Evolutionary conservation across 2,888 invertebrate species (phyloP).

Genomic region (Lasioglossum leucozonium): DNA sequence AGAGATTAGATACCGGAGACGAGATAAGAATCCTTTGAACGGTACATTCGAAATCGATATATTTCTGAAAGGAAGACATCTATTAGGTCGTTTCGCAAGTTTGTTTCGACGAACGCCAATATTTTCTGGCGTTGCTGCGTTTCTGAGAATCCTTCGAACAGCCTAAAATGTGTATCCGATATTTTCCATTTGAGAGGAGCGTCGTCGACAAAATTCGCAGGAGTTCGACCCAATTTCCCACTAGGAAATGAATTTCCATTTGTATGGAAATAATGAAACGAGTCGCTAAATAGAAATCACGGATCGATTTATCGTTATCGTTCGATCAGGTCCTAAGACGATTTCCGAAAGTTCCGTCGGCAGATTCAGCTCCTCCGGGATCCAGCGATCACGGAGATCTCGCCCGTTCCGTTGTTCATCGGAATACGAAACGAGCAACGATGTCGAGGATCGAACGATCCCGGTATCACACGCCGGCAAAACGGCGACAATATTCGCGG

Average conservation of each 20-base stretch:
- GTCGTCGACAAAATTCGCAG: too few species aligned
- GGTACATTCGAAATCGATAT: not conserved
- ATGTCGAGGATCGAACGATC: not conserved
- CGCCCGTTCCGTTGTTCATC: not conserved
- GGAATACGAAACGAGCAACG: not conserved
- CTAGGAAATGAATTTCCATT: not conserved
- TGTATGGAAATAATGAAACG: not conserved
- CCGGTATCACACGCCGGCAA: not conserved
- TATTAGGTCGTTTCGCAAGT: not conserved
- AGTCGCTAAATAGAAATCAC: not conserved
- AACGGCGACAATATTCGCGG: slow-evolving; percentile 51
- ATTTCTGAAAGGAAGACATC: not conserved
- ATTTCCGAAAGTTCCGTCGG: not conserved
- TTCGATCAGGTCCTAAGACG: not conserved
- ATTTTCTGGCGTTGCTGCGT: too few species aligned
- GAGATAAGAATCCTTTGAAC: not conserved
- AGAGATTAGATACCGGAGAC: not conserved
- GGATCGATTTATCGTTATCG: not conserved
- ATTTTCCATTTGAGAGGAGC: not conserved
- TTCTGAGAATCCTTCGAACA: not conserved
- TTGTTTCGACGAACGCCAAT: too few species aligned
- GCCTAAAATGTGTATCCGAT: not conserved
- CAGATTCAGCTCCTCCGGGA: not conserved
- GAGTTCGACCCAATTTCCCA: not conserved
- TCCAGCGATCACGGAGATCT: not conserved